These are phyloP conservation scores for Gila orcuttii DNA, from an alignment of 2,113 vertebrate genomes.

Conservation along the genomic window DNA sequence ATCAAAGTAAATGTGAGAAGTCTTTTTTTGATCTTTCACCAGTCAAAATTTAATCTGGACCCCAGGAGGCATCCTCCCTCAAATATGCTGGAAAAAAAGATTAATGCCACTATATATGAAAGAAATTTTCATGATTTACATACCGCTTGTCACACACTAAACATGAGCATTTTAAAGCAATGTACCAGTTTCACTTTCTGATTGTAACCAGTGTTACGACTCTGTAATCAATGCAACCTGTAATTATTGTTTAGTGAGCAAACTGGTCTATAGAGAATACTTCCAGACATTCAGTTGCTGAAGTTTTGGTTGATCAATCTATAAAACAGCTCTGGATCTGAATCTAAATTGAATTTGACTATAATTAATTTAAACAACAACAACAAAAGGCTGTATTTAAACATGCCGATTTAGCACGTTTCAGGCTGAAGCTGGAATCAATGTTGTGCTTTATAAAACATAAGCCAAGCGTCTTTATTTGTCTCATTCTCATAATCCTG, in stretches of 20 bases:
- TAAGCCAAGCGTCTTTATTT: conserved; percentile 13
- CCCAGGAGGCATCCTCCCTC: conserved; percentile 52
- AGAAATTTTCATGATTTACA: neutral
- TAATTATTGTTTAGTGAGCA: neutral
- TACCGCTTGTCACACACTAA: conserved; percentile 4
- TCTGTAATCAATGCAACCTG: neutral
- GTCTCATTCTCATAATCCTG: conserved; percentile 28
- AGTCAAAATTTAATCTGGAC: conserved; percentile 63
- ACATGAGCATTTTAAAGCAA: neutral
- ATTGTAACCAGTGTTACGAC: neutral
- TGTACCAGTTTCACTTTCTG: neutral
- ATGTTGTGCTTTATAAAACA: neutral
- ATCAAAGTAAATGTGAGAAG: conserved; percentile 56
- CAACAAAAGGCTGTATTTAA: neutral
- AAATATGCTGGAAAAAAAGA: conserved; percentile 10
- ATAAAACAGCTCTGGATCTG: neutral
- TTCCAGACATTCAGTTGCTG: neutral
- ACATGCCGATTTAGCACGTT: neutral
- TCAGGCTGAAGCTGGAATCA: neutral
- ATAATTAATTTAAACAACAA: neutral
- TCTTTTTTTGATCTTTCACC: conserved; percentile 53
- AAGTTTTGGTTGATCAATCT: conserved; percentile 9
- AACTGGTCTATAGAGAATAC: neutral
- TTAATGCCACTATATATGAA: conserved; percentile 26
- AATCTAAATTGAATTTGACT: neutral